phyloP scores from a whole-genome alignment of 2,113 vertebrate species.

The Cynoglossus semilaevis region DNA sequence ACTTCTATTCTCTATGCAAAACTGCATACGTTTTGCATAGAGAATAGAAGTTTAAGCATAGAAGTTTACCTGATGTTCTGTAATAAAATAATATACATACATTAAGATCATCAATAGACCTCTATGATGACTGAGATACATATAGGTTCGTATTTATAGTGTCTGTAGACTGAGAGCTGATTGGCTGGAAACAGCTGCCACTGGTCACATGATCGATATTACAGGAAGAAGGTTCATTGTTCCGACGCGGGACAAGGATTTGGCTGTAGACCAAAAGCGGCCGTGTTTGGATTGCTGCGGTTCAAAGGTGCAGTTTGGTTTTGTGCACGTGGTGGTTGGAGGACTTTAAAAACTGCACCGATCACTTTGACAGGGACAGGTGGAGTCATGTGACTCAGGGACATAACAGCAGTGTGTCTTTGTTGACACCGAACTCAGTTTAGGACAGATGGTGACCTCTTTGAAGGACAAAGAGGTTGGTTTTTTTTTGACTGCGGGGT shows the following conservation, averaged over 20 bases:
- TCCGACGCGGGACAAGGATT: conserved; percentile 5
- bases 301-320: background rate
- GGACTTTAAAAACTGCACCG: background rate
- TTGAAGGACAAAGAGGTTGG: too few relatives aligned
- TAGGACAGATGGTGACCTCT: too few relatives aligned
- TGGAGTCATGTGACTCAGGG: background rate
- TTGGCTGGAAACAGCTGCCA: conserved; percentile 2
- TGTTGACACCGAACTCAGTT: background rate
- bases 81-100: too few relatives aligned
- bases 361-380: background rate
- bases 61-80: too few relatives aligned
- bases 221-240: conserved; percentile 29
- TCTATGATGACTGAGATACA: too few relatives aligned
- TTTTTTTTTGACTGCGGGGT: too few relatives aligned
- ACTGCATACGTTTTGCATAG: too few relatives aligned
- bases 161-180: background rate
- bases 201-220: conserved; percentile 6
- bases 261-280: background rate
- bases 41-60: too few relatives aligned
- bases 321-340: background rate
- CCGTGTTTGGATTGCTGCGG: conserved; percentile 3
- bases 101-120: too few relatives aligned
- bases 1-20: too few relatives aligned
- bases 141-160: too few relatives aligned
- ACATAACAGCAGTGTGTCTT: background rate